A percentile compares a stretch with the other conserved stretches of the same genome.
Evolutionary conservation across 2,888 invertebrate species (phyloP).

Genomic region (Cantharis rufa): DNA sequence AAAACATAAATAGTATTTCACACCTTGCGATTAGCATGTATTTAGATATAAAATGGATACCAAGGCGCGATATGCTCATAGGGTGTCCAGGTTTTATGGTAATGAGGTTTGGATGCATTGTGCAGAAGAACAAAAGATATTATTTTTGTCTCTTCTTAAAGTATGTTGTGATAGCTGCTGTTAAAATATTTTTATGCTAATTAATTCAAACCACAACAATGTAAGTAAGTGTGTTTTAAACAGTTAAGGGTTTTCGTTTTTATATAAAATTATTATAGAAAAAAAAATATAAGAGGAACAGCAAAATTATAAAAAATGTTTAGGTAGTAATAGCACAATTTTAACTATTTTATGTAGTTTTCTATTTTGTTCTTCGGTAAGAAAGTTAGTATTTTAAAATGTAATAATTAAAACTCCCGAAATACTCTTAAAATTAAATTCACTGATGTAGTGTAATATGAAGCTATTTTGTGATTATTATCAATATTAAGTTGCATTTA

Average conservation of each 20-base stretch:
- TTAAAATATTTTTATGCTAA: constrained; percentile 37
- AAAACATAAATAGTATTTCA: constrained; percentile 32
- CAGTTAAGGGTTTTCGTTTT: not conserved
- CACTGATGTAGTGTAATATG: too few relatives aligned
- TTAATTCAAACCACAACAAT: constrained; percentile 18
- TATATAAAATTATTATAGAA: not conserved
- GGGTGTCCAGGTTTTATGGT: constrained; percentile 31
- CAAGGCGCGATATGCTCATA: constrained; percentile 28
- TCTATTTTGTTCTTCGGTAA: too few relatives aligned
- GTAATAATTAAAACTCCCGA: too few relatives aligned
- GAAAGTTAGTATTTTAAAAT: too few relatives aligned
- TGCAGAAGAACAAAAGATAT: constrained; percentile 33
- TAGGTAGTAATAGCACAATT: not conserved
- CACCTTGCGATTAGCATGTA: constrained; percentile 37
- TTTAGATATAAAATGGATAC: constrained; percentile 34
- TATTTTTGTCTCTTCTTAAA: constrained; percentile 36
- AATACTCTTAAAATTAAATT: too few relatives aligned
- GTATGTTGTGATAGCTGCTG: constrained; percentile 36
- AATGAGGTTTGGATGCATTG: constrained; percentile 25
- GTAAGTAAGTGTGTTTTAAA: constrained; percentile 7
- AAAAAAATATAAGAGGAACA: not conserved
- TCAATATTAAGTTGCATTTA: too few relatives aligned
- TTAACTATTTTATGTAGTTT: not conserved
- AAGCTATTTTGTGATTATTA: too few relatives aligned
- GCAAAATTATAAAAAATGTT: not conserved